phyloP scores from a whole-genome alignment of 1,140 invertebrate genomes.

The Drosophila burlai region DNA sequence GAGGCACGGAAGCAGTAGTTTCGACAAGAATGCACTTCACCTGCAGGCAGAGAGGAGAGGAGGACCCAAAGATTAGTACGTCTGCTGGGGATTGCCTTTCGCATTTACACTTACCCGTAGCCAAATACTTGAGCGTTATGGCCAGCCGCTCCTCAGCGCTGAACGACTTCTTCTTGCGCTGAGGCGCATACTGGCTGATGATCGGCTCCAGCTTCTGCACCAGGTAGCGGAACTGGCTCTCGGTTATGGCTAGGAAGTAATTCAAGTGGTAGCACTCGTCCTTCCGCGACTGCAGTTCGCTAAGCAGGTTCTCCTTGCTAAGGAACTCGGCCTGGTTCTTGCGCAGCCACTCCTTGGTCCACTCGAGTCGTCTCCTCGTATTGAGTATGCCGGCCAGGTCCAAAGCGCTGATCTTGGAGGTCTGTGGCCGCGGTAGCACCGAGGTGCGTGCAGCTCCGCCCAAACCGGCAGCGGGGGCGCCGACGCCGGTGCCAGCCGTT shows the following conservation, averaged over 20 bases:
- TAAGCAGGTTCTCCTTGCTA: constrained; percentile 77
- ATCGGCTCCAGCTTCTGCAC: constrained; percentile 79
- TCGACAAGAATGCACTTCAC: constrained; percentile 84
- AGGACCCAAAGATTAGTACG: neutral
- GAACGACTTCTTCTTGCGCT: constrained; percentile 82
- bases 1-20: constrained; percentile 85
- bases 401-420: constrained; percentile 77
- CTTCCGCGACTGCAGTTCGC: constrained; percentile 78
- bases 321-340: constrained; percentile 80
- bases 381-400: constrained; percentile 80
- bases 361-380: constrained; percentile 73
- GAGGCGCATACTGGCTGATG: constrained; percentile 79
- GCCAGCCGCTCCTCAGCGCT: constrained; percentile 82
- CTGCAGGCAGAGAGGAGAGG: constrained; percentile 37
- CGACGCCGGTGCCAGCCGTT: constrained; percentile 10
- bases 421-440: constrained; percentile 63
- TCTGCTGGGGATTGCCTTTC: neutral
- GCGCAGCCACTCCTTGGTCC: constrained; percentile 83
- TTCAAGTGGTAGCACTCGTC: constrained; percentile 84
- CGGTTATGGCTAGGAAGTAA: constrained; percentile 84
- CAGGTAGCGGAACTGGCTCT: constrained; percentile 79
- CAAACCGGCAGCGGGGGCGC: constrained; percentile 19
- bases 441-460: constrained; percentile 72
- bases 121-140: constrained; percentile 84
- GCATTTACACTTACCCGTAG: constrained; percentile 68